Percentiles rank a stretch among this genome's conserved stretches.
These are phyloP conservation scores for Nasonia longicornis DNA, from an alignment of 1,140 invertebrate genomes.

Conservation along the genomic window DNA sequence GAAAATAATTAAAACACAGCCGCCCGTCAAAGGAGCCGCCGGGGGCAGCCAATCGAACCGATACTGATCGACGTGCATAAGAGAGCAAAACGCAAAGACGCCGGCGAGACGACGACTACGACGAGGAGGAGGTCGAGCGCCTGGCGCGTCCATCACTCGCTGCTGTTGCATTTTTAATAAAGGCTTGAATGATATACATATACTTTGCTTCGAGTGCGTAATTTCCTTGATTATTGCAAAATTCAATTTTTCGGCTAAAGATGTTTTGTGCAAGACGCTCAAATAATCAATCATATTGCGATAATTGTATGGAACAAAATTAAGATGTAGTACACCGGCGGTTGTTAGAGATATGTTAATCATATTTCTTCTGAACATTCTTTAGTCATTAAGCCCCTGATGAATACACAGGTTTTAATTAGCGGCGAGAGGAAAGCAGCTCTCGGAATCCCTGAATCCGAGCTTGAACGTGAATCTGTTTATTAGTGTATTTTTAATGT, in stretches of 20 bases:
- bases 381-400: background rate
- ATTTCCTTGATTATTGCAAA: background rate
- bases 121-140: background rate
- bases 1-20: constrained; percentile 43
- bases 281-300: background rate
- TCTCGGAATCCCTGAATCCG: background rate
- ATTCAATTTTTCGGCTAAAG: background rate
- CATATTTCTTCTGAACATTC: background rate
- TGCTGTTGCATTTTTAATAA: background rate
- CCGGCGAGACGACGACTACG: background rate
- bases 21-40: constrained; percentile 30
- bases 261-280: background rate
- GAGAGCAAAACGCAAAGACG: constrained; percentile 12
- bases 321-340: background rate
- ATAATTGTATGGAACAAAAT: background rate
- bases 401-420: background rate
- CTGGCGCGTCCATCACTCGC: constrained; percentile 3
- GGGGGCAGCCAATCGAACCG: constrained; percentile 36
- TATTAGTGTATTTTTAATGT: background rate
- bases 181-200: background rate
- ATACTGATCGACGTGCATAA: constrained; percentile 41
- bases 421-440: background rate
- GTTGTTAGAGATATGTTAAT: background rate
- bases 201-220: too few species aligned
- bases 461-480: background rate